phyloP scores from a whole-genome alignment of 2,797 vertebrate genomes.

The Mycteria americana region DNA sequence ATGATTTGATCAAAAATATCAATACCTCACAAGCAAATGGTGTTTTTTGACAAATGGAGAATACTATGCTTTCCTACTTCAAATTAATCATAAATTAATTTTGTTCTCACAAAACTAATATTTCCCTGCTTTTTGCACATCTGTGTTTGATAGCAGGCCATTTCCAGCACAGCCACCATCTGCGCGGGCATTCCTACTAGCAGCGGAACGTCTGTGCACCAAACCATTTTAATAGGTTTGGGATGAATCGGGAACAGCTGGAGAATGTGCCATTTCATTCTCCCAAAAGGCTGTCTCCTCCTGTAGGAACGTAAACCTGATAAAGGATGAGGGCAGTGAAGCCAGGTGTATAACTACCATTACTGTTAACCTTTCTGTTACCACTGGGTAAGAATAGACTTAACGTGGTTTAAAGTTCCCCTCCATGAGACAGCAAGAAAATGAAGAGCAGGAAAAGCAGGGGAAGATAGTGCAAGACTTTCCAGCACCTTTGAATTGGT shows the following conservation, averaged over 20 bases:
- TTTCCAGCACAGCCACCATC: neutral
- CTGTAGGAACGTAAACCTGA: neutral
- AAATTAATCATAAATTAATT: neutral
- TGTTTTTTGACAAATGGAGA: neutral
- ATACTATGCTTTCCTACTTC: neutral
- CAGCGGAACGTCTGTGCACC: neutral
- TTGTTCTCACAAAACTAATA: neutral
- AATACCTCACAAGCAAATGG: neutral
- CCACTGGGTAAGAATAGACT: neutral
- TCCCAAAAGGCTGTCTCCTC: neutral
- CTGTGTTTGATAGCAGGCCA: neutral
- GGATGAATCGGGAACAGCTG: neutral
- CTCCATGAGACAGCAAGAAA: neutral
- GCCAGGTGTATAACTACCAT: neutral
- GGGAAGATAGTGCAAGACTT: neutral
- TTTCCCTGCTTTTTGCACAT: neutral
- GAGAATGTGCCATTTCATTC: accelerated
- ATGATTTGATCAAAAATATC: neutral
- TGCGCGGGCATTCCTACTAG: accelerated
- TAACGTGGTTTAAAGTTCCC: neutral
- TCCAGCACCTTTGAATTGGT: neutral
- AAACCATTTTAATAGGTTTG: neutral
- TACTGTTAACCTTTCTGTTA: neutral
- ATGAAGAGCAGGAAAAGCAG: neutral
- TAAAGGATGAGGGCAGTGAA: neutral